phyloP scores from a whole-genome alignment of 2,797 vertebrate genomes.

The Diplodus sargus region DNA sequence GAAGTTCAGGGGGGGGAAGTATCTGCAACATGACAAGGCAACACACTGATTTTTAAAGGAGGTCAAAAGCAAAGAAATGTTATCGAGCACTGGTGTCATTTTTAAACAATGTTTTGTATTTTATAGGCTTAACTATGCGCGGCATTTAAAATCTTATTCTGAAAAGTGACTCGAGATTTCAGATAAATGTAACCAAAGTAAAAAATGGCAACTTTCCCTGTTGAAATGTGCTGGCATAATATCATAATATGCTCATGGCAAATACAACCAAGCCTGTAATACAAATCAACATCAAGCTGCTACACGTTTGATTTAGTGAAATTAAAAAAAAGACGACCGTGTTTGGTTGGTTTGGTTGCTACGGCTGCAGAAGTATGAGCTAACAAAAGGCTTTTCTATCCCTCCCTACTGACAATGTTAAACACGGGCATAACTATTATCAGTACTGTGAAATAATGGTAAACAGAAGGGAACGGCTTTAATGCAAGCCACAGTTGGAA shows the following conservation, averaged over 20 bases:
- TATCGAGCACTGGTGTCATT: no score
- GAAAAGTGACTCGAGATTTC: no score
- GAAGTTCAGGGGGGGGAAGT: no score
- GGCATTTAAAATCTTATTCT: no score
- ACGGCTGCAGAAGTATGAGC: constrained; percentile 46
- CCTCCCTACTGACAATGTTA: constrained; percentile 2
- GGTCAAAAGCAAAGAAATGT: no score
- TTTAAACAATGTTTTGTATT: not conserved
- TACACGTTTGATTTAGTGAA: not conserved
- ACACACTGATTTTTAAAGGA: no score
- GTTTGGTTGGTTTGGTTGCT: constrained; percentile 23
- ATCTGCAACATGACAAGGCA: no score
- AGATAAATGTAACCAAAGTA: no score
- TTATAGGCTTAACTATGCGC: no score
- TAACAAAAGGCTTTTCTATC: not conserved
- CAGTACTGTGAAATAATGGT: not conserved
- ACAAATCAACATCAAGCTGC: not conserved
- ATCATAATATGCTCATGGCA: no score
- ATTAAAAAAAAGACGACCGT: not conserved
- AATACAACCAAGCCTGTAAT: not conserved
- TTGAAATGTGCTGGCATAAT: no score
- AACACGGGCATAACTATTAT: constrained; percentile 30
- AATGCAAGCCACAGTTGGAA: constrained; percentile 34
- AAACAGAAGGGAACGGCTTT: constrained; percentile 21
- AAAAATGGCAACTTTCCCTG: no score